Evolutionary conservation across 2,797 vertebrate species (phyloP), one percentile per base, ranked within the genome.

Genomic region (Xerus rutilus): DNA sequence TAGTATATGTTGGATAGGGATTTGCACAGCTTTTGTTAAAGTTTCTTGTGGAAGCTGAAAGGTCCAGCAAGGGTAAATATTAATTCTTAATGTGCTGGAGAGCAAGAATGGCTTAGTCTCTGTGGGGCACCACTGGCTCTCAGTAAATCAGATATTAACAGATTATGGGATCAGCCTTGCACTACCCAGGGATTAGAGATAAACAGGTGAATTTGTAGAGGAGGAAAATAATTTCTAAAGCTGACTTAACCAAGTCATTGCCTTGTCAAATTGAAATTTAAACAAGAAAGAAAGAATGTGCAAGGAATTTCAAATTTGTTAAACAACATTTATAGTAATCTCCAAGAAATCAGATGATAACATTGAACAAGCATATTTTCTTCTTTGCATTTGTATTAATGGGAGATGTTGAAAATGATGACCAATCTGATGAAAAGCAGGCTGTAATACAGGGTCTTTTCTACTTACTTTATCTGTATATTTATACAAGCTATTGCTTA

Each of bases 11-110:
- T 98, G 96, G 94, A 87, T 97, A 93, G 96, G 96, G 96, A 97
- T 98, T 98, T 98, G 89, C 91, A 96, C 77, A 97, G 93, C 94
- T 98, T 98, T 96, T 97, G 97, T 98, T 98, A 97, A 98, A 98
- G 97, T 98, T 98, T 98, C 94, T 98, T 90, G 69, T 97, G 97
- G 86, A 97, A 89, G 47, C 96, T 96, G 94, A 98, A 98, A 98
- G 78, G 84, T 98, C 97, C 98, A 98, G 77, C 93, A 97, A 98
- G 96, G 96, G 94, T 98, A 98, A 98, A 98, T 98, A 98, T 98
- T 98, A 98, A 98, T 98, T 98, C 95, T 97, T 98, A 97, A 94
- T 96, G 85, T 97, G 87, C 81, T 97, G 95, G 94, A 97, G 88
- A 98, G 67, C 78, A 97, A 96, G 95, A 98, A 93, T 98, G 77